phyloP scores from a whole-genome alignment of 2,113 vertebrate genomes.

The Halichoerus grypus region DNA sequence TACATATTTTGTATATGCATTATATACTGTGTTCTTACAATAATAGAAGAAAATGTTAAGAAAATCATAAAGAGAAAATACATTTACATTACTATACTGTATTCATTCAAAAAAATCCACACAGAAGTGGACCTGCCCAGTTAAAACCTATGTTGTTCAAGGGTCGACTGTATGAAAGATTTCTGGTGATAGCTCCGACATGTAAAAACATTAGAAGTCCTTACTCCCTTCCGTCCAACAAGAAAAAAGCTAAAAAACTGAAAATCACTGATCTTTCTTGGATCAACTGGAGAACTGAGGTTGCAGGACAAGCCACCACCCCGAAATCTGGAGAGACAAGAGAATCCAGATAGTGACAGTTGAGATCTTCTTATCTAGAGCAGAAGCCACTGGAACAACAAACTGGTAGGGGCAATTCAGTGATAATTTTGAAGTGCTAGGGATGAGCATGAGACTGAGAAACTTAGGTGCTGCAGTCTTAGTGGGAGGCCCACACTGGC shows the following conservation, averaged over 20 bases:
- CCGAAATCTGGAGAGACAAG: not conserved
- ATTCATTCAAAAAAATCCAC: not conserved
- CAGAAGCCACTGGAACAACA: not conserved
- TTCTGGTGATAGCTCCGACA: not conserved
- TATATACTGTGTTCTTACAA: not conserved
- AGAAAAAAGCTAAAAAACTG: not conserved
- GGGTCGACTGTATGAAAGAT: not conserved
- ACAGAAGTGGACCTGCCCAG: not conserved
- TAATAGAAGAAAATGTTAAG: not conserved
- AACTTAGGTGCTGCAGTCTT: not conserved
- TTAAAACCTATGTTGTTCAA: not conserved
- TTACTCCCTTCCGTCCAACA: not conserved
- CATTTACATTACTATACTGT: not conserved
- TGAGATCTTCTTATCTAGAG: not conserved
- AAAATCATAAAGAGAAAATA: not conserved
- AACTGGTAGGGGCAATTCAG: not conserved
- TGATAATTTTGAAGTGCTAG: not conserved
- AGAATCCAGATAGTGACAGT: not conserved
- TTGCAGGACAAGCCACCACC: not conserved
- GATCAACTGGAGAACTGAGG: not conserved
- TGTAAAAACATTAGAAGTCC: not conserved
- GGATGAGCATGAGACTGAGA: not conserved
- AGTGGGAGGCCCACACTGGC: not conserved
- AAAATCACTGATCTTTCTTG: not conserved
- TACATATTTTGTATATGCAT: not conserved